Conservation (phyloP, 2,888 invertebrate genomes). For the Rugalucina vietnamica region DNA sequence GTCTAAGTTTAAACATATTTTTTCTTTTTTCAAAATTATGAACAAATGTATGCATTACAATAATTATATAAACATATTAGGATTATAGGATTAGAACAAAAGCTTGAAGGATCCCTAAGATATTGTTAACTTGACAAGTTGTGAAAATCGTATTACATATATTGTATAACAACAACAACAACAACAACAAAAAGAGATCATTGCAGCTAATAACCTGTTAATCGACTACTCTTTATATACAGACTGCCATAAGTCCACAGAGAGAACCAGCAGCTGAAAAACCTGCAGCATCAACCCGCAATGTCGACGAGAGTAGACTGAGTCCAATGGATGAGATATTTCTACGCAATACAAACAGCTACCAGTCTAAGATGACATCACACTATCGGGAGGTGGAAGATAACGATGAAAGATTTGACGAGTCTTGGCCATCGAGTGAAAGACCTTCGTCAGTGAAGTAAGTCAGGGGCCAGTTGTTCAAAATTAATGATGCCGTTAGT, state of each 20-base stretch:
- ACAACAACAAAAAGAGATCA: too few relatives aligned
- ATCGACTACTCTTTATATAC: slow-evolving; percentile 15
- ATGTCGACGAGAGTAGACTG: background rate
- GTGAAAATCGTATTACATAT: too few relatives aligned
- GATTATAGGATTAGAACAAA: too few relatives aligned
- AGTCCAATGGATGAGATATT: slow-evolving; percentile 68
- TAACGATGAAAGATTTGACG: slow-evolving; percentile 73
- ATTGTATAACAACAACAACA: too few relatives aligned
- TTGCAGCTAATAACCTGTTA: background rate
- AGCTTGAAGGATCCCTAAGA: too few relatives aligned
- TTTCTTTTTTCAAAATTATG: too few relatives aligned
- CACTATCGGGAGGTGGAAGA: slow-evolving; percentile 32
- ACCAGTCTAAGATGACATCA: slow-evolving; percentile 40
- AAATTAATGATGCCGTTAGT: too few relatives aligned
- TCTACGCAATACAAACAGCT: slow-evolving; percentile 64
- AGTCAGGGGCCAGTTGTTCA: background rate
- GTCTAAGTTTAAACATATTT: too few relatives aligned
- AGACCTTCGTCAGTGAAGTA: slow-evolving; percentile 75
- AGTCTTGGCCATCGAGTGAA: slow-evolving; percentile 80
- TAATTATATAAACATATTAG: too few relatives aligned
- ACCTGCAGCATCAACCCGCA: background rate
- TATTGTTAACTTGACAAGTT: too few relatives aligned
- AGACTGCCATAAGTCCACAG: slow-evolving; percentile 60
- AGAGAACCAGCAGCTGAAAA: slow-evolving; percentile 15
- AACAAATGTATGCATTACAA: too few relatives aligned